phyloP scores from a whole-genome alignment of 37 sponge, comb jelly and placozoan genomes.

The Spongia lamella region DNA sequence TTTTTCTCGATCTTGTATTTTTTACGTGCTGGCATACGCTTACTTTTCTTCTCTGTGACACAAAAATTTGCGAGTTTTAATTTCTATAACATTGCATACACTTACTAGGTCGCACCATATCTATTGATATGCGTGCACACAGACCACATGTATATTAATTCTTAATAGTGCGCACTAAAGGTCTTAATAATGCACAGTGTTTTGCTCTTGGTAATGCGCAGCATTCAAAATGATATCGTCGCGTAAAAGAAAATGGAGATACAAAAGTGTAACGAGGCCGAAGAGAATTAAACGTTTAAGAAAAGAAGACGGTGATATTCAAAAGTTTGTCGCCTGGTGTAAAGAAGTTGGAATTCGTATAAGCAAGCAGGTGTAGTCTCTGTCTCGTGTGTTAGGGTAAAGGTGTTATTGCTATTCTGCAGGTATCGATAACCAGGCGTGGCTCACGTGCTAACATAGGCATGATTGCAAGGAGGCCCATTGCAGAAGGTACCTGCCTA shows the following conservation, averaged over 20 bases:
- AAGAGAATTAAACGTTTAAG: no score
- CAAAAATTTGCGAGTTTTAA: no score
- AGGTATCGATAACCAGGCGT: constrained; percentile 45
- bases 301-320: constrained; percentile 7
- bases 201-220: no score
- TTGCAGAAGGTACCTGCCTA: constrained; percentile 45
- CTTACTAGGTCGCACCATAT: constrained; percentile 38
- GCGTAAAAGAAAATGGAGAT: no score
- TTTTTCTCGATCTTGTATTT: constrained; percentile 86
- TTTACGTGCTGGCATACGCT: constrained; percentile 63
- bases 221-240: no score
- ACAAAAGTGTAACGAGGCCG: no score
- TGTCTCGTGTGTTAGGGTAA: not conserved
- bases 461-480: constrained; percentile 42
- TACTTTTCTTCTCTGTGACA: constrained; percentile 76
- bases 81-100: not conserved
- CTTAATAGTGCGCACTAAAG: not conserved
- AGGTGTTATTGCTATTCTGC: not conserved
- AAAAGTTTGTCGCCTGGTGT: constrained; percentile 39
- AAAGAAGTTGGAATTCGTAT: constrained; percentile 31
- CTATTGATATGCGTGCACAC: constrained; percentile 3
- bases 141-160: not conserved
- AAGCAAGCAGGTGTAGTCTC: constrained; percentile 8
- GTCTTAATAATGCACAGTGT: no score
- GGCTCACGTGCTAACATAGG: constrained; percentile 69